Evolutionary conservation across 2,113 vertebrate species (phyloP).

Genomic region (Silurus asotus): DNA sequence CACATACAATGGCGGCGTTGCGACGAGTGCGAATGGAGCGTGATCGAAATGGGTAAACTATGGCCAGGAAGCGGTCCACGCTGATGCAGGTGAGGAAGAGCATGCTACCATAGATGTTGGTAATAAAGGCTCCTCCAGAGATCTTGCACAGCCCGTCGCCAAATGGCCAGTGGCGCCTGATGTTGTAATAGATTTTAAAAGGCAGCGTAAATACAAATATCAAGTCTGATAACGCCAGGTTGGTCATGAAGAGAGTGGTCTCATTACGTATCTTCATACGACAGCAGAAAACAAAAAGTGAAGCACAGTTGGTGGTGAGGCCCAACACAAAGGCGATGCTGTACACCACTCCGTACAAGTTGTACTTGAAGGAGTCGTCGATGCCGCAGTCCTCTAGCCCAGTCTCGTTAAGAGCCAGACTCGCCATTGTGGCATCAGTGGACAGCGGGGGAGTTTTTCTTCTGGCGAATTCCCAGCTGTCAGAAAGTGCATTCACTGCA

Average conservation of each 20-base stretch:
- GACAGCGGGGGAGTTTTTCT: neutral
- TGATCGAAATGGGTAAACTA: slow-evolving; percentile 92
- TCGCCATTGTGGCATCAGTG: slow-evolving; percentile 64
- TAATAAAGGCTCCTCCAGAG: slow-evolving; percentile 94
- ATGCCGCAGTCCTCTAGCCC: slow-evolving; percentile 86
- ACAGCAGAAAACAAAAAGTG: slow-evolving; percentile 94
- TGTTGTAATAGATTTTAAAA: slow-evolving; percentile 97
- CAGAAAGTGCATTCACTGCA: slow-evolving; percentile 5
- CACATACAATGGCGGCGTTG: slow-evolving; percentile 88
- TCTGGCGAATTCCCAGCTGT: slow-evolving; percentile 27
- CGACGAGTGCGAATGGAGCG: slow-evolving; percentile 86
- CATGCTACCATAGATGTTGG: slow-evolving; percentile 98
- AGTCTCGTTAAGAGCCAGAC: slow-evolving; percentile 75
- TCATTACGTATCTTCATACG: slow-evolving; percentile 93
- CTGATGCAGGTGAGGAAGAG: slow-evolving; percentile 97
- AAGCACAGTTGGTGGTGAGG: slow-evolving; percentile 93
- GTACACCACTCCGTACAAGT: slow-evolving; percentile 92
- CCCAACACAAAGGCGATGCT: slow-evolving; percentile 93
- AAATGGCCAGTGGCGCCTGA: slow-evolving; percentile 95
- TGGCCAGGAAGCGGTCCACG: slow-evolving; percentile 93
- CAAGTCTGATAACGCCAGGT: slow-evolving; percentile 90
- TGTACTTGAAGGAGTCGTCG: slow-evolving; percentile 98
- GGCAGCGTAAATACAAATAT: slow-evolving; percentile 95
- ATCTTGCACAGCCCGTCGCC: slow-evolving; percentile 95
- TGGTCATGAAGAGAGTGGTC: slow-evolving; percentile 97